Base-by-base conservation (phyloP, 2,888 invertebrate species). In the Geophilus truncorum region DNA sequence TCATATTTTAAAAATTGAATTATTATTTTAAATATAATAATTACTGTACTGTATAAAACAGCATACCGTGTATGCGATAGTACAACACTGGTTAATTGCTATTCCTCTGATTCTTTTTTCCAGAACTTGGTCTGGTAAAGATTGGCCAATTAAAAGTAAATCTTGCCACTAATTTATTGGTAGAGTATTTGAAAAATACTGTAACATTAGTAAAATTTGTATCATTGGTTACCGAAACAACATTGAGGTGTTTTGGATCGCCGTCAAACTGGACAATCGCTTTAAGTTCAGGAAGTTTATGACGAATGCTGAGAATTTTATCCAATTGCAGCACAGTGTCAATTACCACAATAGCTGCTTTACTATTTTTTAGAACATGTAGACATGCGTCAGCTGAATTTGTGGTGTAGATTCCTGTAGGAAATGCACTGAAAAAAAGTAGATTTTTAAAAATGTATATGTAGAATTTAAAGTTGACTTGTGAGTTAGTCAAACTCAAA, bases 351-450 rank as follows among this genome's bases (percentile, higher is more conserved):
- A 97, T 94, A 87, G 95, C 94, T n/a, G 95, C 93, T 80, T 90
- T 88, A 79, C 94, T 93, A 82, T 91, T 91, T 51, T 90, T 87
- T 15, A 94, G 90, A 84, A 94, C 93, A 87, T 94, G 92, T 84
- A 90, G 90, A 86, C 95, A 95, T 0, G 96, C 93, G 82, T 96
- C 95, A 0, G 94, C 89, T 0, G 93, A 92, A 88, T 96, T 97
- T 79, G 96, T 97, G 4, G 95, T 94, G 88, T 97, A 97, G 85
- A 97, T 93, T 81, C 97, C 96, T 76, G 92, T 92, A 10, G 93
- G 92, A 83, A 94, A 91, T 82, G 95, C 95, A 79, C 93, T 93
- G n/a, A 75, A 75, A 75, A n/a, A n/a, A n/a, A n/a, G n/a, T n/a
- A n/a, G n/a, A n/a, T n/a, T n/a, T n/a, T n/a, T n/a, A n/a, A n/a